These are phyloP conservation scores for Drosophila kanekoi DNA, from an alignment of 2,888 invertebrate species.

Conservation along the genomic window DNA sequence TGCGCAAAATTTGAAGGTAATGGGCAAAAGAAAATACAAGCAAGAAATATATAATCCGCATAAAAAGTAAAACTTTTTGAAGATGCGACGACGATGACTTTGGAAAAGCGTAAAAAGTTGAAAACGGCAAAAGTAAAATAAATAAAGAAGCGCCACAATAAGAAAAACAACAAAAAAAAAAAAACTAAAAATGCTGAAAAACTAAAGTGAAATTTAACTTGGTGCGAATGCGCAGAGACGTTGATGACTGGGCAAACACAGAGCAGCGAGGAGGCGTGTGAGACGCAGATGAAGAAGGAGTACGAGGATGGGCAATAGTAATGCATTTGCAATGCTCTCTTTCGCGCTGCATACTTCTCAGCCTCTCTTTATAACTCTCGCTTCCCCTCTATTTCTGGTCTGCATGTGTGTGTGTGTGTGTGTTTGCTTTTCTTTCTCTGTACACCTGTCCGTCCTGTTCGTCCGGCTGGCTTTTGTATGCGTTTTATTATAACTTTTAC, in stretches of 20 bases:
- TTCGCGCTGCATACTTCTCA: constrained; percentile 1
- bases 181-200: constrained; percentile 56
- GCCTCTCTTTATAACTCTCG: neutral
- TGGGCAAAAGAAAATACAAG: constrained; percentile 45
- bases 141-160: constrained; percentile 51
- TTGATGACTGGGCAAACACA: constrained; percentile 49
- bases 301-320: constrained; percentile 37
- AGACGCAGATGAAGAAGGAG: constrained; percentile 15
- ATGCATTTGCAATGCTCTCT: constrained; percentile 30
- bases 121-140: constrained; percentile 69
- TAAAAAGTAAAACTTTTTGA: constrained; percentile 74
- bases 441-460: constrained; percentile 33
- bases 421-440: constrained; percentile 27
- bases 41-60: constrained; percentile 42
- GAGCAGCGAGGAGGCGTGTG: constrained; percentile 1
- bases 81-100: constrained; percentile 67
- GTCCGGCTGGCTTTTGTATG: constrained; percentile 35
- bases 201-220: constrained; percentile 74
- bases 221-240: constrained; percentile 37
- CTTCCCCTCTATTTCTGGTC: constrained; percentile 6
- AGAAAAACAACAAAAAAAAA: constrained; percentile 2
- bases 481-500: constrained; percentile 72
- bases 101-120: constrained; percentile 76
- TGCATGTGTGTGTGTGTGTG: constrained; percentile 5
- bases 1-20: constrained; percentile 77